Evolutionary conservation across 2,113 vertebrate species (phyloP).

Genomic region (Lepus americanus): DNA sequence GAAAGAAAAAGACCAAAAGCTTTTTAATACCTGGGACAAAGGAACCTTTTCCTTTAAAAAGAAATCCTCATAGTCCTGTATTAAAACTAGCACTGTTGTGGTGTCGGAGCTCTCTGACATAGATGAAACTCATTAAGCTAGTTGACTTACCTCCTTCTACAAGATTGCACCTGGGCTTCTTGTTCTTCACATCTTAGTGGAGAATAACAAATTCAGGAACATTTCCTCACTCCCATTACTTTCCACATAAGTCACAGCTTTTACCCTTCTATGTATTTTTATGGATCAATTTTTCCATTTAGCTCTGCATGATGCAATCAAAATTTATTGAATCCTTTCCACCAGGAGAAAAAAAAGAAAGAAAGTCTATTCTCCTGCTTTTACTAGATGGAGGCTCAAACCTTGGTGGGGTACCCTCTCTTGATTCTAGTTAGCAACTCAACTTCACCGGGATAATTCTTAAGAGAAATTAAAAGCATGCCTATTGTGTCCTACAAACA

Average conservation of each 20-base stretch:
- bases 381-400: background rate
- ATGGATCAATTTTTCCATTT: background rate
- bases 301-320: background rate
- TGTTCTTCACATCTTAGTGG: background rate
- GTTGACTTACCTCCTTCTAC: background rate
- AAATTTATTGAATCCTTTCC: background rate
- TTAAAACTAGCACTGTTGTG: background rate
- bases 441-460: background rate
- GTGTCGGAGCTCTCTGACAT: background rate
- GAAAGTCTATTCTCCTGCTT: background rate
- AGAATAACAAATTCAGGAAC: background rate
- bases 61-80: background rate
- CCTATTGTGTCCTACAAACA: background rate
- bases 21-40: background rate
- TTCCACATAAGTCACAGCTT: background rate
- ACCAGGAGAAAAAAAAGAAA: background rate
- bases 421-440: constrained; percentile 28
- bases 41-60: background rate
- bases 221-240: background rate
- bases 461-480: background rate
- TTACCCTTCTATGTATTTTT: background rate
- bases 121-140: background rate
- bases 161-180: background rate
- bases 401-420: background rate
- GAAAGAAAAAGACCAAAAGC: background rate